phyloP scores from a whole-genome alignment of 2,113 vertebrate species.

The Nothobranchius kuhntae region DNA sequence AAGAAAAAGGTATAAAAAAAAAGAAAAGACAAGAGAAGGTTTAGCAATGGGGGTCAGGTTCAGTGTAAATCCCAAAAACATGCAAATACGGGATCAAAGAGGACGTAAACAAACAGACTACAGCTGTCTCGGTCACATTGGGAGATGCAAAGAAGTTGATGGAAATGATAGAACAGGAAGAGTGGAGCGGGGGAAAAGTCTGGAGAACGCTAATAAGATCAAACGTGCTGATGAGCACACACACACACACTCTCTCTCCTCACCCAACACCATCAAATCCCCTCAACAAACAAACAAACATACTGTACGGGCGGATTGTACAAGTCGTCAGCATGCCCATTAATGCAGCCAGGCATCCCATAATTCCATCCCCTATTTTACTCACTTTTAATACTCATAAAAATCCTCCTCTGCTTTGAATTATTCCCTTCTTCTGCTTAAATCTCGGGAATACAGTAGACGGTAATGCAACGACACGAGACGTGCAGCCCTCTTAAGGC shows the following conservation, averaged over 20 bases:
- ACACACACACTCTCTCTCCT: constrained; percentile 26
- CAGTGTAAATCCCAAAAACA: constrained; percentile 49
- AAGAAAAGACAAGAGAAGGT: constrained; percentile 20
- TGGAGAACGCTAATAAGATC: constrained; percentile 14
- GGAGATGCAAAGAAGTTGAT: constrained; percentile 19
- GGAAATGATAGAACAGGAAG: constrained; percentile 1
- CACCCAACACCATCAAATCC: constrained; percentile 47
- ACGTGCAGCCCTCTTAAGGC: constrained; percentile 61
- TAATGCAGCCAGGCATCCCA: constrained; percentile 66
- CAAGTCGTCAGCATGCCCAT: constrained; percentile 60
- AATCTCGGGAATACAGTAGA: constrained; percentile 44
- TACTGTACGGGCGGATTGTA: constrained; percentile 32
- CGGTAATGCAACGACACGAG: constrained; percentile 55
- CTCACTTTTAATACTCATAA: constrained; percentile 24
- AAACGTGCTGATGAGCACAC: constrained; percentile 15
- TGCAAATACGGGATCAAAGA: constrained; percentile 51
- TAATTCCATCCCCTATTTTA: constrained; percentile 42
- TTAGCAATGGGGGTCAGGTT: constrained; percentile 61
- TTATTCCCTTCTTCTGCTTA: constrained; percentile 21
- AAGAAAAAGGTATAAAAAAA: background rate
- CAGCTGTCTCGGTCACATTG: constrained; percentile 61
- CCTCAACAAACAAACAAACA: constrained; percentile 55
- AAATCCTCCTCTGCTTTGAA: constrained; percentile 10
- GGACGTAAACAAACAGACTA: constrained; percentile 66
- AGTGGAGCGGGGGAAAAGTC: background rate